phyloP scores from a whole-genome alignment of 2,113 vertebrate species.

The Nycticryphes semicollaris region DNA sequence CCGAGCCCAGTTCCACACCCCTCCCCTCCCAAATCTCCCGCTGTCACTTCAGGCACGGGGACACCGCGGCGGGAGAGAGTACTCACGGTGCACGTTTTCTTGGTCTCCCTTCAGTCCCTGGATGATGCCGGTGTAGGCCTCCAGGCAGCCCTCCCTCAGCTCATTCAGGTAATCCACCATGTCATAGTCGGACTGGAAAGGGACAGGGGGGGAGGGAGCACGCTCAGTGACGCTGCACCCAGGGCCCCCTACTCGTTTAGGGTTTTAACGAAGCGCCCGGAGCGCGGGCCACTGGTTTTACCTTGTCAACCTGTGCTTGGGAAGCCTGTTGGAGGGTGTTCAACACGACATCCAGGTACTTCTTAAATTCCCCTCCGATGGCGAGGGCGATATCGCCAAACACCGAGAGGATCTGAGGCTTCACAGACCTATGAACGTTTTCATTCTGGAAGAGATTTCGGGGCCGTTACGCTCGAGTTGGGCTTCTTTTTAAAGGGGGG shows the following conservation, averaged over 20 bases:
- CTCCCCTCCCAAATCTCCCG: background rate
- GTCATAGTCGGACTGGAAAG: constrained; percentile 92
- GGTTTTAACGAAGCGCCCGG: accelerated
- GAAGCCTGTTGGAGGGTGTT: constrained; percentile 97
- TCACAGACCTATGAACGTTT: constrained; percentile 96
- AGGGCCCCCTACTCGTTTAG: accelerated
- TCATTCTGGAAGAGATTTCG: constrained; percentile 83
- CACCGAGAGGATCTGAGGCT: constrained; percentile 96
- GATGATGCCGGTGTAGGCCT: constrained; percentile 97
- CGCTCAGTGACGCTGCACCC: no score
- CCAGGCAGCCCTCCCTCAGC: constrained; percentile 93
- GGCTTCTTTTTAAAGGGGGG: background rate
- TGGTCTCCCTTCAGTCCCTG: constrained; percentile 98
- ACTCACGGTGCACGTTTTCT: constrained; percentile 99
- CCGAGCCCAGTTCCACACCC: background rate
- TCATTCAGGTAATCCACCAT: constrained; percentile 99
- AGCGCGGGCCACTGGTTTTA: background rate
- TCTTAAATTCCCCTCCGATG: constrained; percentile 98
- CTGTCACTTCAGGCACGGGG: background rate
- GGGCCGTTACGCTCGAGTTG: background rate
- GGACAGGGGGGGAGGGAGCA: no score
- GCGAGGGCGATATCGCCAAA: constrained; percentile 97
- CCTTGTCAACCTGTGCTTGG: constrained; percentile 98
- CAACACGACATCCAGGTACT: constrained; percentile 94
- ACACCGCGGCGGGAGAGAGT: background rate